These are phyloP conservation scores for Anoura caudifer DNA, from an alignment of 2,113 vertebrate genomes.

Conservation along the genomic window DNA sequence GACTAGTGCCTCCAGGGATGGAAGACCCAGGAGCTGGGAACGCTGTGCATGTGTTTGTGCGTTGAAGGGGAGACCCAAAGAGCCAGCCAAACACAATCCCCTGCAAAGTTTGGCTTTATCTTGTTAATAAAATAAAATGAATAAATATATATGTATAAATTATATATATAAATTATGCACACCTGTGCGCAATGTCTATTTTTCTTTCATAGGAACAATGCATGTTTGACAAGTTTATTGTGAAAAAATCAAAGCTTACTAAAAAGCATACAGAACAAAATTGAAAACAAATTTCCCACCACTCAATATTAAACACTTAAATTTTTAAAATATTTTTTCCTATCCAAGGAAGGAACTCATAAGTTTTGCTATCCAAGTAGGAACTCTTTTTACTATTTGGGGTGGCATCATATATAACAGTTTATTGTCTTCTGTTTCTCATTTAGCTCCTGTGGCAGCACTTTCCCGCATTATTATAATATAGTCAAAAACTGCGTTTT, in stretches of 20 bases:
- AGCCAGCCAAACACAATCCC: not conserved
- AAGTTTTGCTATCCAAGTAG: not conserved
- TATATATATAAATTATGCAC: not conserved
- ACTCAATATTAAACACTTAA: not conserved
- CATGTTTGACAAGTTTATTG: not conserved
- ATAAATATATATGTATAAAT: not conserved
- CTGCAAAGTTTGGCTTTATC: not conserved
- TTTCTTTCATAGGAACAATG: not conserved
- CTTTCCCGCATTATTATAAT: not conserved
- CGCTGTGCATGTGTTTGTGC: fast-evolving
- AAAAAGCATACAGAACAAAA: not conserved
- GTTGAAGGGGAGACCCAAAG: not conserved
- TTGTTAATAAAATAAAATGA: not conserved
- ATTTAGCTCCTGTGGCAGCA: not conserved
- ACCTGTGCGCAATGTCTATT: not conserved
- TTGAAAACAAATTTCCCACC: not conserved
- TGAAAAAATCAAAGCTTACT: not conserved
- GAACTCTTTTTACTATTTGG: not conserved
- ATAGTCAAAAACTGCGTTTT: not conserved
- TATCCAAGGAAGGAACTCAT: too few species aligned
- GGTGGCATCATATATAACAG: not conserved
- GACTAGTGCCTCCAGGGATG: not conserved
- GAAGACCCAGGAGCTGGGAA: not conserved
- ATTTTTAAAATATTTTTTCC: not conserved
- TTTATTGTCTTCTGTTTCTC: not conserved